A percentile compares a stretch with the other conserved stretches of the same genome.
Evolutionary conservation across 1,140 invertebrate species (phyloP).

Genomic region (Drosophila paulistorum): DNA sequence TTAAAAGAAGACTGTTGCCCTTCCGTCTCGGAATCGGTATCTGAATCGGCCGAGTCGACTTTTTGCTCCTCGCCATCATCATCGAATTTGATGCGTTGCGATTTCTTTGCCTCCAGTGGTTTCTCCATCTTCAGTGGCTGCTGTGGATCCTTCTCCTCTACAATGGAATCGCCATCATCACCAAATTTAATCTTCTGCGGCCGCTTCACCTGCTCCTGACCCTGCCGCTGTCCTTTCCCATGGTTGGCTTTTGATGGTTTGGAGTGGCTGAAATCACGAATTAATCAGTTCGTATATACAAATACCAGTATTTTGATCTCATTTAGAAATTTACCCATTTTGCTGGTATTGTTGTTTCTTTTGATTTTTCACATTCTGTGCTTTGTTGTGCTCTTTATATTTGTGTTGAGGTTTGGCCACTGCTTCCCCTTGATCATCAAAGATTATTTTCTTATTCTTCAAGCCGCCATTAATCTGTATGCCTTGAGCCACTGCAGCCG

Average conservation of each 20-base stretch:
- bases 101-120: conserved; percentile 45
- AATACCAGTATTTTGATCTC: background rate
- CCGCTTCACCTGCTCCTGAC: conserved; percentile 24
- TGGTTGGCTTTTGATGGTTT: background rate
- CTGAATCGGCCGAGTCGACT: conserved; percentile 18
- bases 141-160: conserved; percentile 1
- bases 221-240: conserved; percentile 1
- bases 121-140: conserved; percentile 14
- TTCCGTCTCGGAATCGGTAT: conserved; percentile 52
- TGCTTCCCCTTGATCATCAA: conserved; percentile 70
- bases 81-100: conserved; percentile 67
- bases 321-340: conserved; percentile 21
- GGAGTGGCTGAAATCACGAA: conserved; percentile 24
- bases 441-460: conserved; percentile 77
- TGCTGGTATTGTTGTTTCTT: conserved; percentile 29
- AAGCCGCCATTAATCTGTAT: conserved; percentile 45
- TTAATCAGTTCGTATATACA: conserved; percentile 20
- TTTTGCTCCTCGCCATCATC: conserved; percentile 52
- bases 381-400: conserved; percentile 23
- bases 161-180: conserved; percentile 19
- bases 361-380: conserved; percentile 22
- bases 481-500: conserved; percentile 57
- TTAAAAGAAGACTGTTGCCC: background rate
- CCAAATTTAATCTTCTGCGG: conserved; percentile 43
- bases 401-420: conserved; percentile 30